Evolutionary conservation across 2,113 vertebrate genomes (phyloP).

Genomic region (Paraplagusia blochii): DNA sequence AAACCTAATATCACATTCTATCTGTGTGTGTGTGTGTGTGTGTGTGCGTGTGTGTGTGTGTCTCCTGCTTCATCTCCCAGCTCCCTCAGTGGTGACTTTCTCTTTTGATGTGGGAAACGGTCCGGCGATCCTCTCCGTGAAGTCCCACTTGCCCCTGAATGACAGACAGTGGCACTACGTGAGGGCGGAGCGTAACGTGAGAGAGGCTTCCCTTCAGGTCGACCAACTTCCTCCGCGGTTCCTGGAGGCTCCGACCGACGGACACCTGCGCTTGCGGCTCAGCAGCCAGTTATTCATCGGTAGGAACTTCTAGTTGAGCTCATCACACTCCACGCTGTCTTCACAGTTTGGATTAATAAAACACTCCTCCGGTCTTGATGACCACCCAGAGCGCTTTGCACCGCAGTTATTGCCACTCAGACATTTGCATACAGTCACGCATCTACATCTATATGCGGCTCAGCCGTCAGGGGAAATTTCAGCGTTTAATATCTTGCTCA

Average conservation of each 20-base stretch:
- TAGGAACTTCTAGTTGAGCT: conserved; percentile 59
- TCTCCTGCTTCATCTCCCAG: conserved; percentile 63
- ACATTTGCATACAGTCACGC: too few relatives aligned
- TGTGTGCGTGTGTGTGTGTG: conserved; percentile 19
- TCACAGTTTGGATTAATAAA: background rate
- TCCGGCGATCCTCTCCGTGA: conserved; percentile 79
- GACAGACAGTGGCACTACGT: conserved; percentile 96
- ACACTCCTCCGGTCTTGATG: background rate
- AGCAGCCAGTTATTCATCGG: conserved; percentile 94
- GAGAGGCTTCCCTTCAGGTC: conserved; percentile 88
- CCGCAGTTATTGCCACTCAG: too few relatives aligned
- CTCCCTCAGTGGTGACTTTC: conserved; percentile 87
- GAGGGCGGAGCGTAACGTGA: conserved; percentile 87
- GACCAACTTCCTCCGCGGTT: conserved; percentile 85
- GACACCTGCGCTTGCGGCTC: conserved; percentile 85
- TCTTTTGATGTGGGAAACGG: conserved; percentile 90
- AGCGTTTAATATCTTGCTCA: too few relatives aligned
- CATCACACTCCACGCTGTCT: background rate
- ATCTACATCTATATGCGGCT: too few relatives aligned
- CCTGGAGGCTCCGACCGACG: conserved; percentile 80
- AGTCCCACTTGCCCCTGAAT: conserved; percentile 85
- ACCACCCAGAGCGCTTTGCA: background rate
- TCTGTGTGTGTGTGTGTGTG: conserved; percentile 27
- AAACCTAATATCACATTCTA: conserved; percentile 41
- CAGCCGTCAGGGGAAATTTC: too few relatives aligned